Evolutionary conservation across 1,140 invertebrate genomes (phyloP).

Genomic region (Phenacoccus solenopsis): DNA sequence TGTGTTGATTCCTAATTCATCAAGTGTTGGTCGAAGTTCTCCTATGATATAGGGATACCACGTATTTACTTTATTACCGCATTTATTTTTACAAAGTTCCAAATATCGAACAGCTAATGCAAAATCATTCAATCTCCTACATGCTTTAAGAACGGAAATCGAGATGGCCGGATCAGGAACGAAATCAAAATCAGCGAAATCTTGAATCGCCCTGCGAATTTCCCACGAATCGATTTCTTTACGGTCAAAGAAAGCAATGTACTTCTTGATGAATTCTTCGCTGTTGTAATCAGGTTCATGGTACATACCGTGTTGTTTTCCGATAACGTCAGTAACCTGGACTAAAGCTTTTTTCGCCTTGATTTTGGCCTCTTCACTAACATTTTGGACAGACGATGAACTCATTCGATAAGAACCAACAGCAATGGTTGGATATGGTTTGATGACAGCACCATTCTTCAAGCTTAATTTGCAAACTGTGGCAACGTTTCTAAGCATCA

Average conservation of each 20-base stretch:
- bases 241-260: slow-evolving; percentile 74
- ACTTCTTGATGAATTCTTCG: slow-evolving; percentile 60
- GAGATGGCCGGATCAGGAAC: slow-evolving; percentile 92
- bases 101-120: slow-evolving; percentile 82
- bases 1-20: slow-evolving; percentile 85
- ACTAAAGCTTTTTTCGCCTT: neutral
- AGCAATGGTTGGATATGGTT: neutral
- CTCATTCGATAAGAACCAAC: neutral
- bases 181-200: slow-evolving; percentile 65
- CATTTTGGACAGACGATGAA: neutral
- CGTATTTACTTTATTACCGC: slow-evolving; percentile 58
- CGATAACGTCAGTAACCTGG: neutral
- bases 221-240: slow-evolving; percentile 94
- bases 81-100: slow-evolving; percentile 84
- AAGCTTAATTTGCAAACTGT: neutral
- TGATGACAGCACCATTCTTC: neutral
- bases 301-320: neutral
- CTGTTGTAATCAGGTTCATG: slow-evolving; percentile 37
- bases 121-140: slow-evolving; percentile 86
- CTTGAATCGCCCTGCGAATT: slow-evolving; percentile 75
- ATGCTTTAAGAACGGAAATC: slow-evolving; percentile 80
- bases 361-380: neutral
- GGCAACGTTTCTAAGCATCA: slow-evolving; percentile 18
- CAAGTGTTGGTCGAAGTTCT: slow-evolving; percentile 83
- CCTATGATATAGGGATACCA: slow-evolving; percentile 87